Percentiles rank a stretch among this genome's conserved stretches.
These are phyloP conservation scores for Anolis carolinensis DNA, from an alignment of 2,113 vertebrate genomes.

Conservation along the genomic window DNA sequence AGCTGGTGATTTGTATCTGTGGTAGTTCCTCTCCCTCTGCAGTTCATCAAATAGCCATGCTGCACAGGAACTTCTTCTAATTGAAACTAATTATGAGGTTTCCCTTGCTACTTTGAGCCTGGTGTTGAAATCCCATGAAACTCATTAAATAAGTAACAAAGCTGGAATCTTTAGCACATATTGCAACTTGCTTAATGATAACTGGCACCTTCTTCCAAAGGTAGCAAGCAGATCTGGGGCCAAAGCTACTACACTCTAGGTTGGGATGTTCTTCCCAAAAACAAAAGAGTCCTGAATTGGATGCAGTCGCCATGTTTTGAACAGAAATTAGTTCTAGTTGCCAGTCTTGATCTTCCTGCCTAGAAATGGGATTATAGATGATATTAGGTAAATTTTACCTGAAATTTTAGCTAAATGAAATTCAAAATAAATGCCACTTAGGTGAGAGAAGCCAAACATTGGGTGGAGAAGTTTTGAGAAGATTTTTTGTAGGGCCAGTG, in stretches of 20 bases:
- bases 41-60: slow-evolving; percentile 79
- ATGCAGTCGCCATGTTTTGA: neutral
- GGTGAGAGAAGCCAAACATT: too few species aligned
- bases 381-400: neutral
- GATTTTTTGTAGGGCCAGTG: too few species aligned
- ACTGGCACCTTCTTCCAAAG: slow-evolving; percentile 73
- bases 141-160: slow-evolving; percentile 84
- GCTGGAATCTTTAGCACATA: slow-evolving; percentile 79
- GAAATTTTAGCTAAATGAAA: neutral
- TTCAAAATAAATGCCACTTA: neutral
- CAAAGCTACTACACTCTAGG: slow-evolving; percentile 52
- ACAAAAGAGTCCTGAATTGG: slow-evolving; percentile 1
- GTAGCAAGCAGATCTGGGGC: slow-evolving; percentile 52
- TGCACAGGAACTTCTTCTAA: slow-evolving; percentile 79
- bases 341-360: too few species aligned
- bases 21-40: slow-evolving; percentile 71
- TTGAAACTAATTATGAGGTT: slow-evolving; percentile 84
- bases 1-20: slow-evolving; percentile 81
- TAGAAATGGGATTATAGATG: neutral
- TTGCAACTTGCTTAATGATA: slow-evolving; percentile 77
- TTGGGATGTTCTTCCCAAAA: slow-evolving; percentile 37
- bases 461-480: too few species aligned
- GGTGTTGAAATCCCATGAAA: slow-evolving; percentile 81
- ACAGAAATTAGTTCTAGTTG: neutral
- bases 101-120: slow-evolving; percentile 79